Percentiles rank a stretch among this genome's conserved stretches.
These are phyloP conservation scores for Tupaia tana DNA, from an alignment of 2,113 vertebrate genomes.

Conservation along the genomic window DNA sequence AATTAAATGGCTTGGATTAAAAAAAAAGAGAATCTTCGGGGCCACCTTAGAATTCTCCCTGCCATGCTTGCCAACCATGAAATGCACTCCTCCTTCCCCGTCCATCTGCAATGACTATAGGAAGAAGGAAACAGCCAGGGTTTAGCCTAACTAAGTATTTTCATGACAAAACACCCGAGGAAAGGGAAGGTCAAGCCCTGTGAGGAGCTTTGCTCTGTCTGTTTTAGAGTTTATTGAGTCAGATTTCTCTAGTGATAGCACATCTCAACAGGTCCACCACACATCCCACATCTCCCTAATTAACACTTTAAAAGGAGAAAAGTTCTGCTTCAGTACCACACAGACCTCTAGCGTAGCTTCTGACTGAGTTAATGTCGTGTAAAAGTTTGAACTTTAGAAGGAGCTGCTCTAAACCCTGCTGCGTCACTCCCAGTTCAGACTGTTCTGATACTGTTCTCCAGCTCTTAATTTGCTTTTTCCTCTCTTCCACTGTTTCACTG, in stretches of 20 bases:
- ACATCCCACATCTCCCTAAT: neutral
- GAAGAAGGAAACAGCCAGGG: neutral
- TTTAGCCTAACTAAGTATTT: neutral
- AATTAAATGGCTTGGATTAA: conserved; percentile 78
- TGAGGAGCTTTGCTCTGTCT: neutral
- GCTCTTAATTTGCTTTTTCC: neutral
- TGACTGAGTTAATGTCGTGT: neutral
- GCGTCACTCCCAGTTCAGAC: neutral
- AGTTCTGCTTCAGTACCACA: neutral
- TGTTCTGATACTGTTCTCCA: neutral
- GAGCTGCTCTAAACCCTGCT: neutral
- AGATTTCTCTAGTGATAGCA: neutral
- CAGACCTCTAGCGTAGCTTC: neutral
- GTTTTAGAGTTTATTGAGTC: neutral
- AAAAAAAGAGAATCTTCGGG: neutral
- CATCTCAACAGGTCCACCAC: neutral
- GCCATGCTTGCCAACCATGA: neutral
- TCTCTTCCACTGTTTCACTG: neutral
- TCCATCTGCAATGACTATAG: neutral
- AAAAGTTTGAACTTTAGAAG: neutral
- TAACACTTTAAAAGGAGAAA: neutral
- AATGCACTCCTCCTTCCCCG: neutral
- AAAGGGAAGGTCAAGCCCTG: neutral
- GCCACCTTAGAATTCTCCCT: neutral
- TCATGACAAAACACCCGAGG: neutral